Percentiles rank a stretch among this genome's conserved stretches.
phyloP scores from a whole-genome alignment of 2,113 vertebrate genomes.

The Periophthalmus modestus region DNA sequence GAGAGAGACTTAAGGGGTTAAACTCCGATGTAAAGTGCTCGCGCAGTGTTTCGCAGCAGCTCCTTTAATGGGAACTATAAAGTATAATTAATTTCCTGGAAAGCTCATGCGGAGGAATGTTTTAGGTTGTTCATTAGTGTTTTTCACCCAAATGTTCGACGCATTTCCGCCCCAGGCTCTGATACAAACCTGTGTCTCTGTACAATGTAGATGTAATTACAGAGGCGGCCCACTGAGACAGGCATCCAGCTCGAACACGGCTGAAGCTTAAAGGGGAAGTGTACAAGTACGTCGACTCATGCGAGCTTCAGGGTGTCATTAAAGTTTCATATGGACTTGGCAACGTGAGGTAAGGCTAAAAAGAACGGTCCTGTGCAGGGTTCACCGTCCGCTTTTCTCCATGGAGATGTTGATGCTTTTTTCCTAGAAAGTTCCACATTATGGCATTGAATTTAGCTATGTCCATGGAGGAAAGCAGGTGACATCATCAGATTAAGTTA shows the following conservation, averaged over 20 bases:
- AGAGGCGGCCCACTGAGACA: conserved; percentile 24
- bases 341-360: too few relatives aligned
- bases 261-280: conserved; percentile 3
- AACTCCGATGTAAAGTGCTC: neutral
- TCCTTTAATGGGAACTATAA: conserved; percentile 4
- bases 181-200: neutral
- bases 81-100: conserved; percentile 2
- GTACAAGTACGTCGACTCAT: neutral
- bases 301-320: neutral
- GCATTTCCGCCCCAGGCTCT: neutral
- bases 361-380: too few relatives aligned
- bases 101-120: neutral
- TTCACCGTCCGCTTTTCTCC: too few relatives aligned
- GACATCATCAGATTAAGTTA: too few relatives aligned
- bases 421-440: too few relatives aligned
- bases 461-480: too few relatives aligned
- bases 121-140: conserved; percentile 2
- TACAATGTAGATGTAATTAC: conserved; percentile 33
- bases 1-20: neutral
- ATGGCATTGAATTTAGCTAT: too few relatives aligned
- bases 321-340: too few relatives aligned
- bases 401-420: too few relatives aligned
- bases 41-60: neutral
- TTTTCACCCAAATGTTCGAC: neutral
- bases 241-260: conserved; percentile 31